Conservation (phyloP, 2,888 invertebrate species). For the Drosophila paramelanica region DNA sequence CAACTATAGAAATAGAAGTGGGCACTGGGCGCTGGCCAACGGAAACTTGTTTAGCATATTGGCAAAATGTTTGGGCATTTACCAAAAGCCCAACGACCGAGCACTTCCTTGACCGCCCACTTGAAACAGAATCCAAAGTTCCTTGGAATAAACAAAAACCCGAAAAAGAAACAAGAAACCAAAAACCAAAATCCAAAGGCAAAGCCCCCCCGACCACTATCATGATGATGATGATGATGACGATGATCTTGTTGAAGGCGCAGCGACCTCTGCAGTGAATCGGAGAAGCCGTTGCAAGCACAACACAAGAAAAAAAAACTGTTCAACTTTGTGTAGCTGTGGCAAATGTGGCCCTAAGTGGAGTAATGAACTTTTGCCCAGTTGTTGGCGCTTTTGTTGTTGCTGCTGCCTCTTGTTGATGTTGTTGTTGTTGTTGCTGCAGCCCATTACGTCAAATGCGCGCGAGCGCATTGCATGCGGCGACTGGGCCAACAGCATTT, state of each 20-base stretch:
- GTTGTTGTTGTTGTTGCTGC: slow-evolving; percentile 43
- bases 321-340: slow-evolving; percentile 68
- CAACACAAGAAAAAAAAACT: slow-evolving; percentile 29
- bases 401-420: slow-evolving; percentile 14
- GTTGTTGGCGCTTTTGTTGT: slow-evolving; percentile 37
- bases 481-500: slow-evolving; percentile 58
- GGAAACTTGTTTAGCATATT: slow-evolving; percentile 77
- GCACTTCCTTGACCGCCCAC: slow-evolving; percentile 80
- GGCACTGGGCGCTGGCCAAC: slow-evolving; percentile 5
- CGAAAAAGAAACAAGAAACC: slow-evolving; percentile 8
- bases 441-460: slow-evolving; percentile 75
- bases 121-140: slow-evolving; percentile 52
- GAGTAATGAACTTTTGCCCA: slow-evolving; percentile 76
- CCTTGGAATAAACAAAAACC: slow-evolving; percentile 43
- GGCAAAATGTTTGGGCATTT: slow-evolving; percentile 64
- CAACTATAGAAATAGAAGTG: slow-evolving; percentile 76
- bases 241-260: slow-evolving; percentile 40
- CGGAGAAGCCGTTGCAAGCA: slow-evolving; percentile 37
- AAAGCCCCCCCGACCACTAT: slow-evolving; percentile 17
- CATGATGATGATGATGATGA: slow-evolving; percentile 28
- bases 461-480: slow-evolving; percentile 63
- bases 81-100: slow-evolving; percentile 39
- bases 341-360: slow-evolving; percentile 67
- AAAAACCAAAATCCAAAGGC: slow-evolving; percentile 30
- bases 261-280: slow-evolving; percentile 64